These are phyloP conservation scores for Pseudomyrmex sp. DNA, from an alignment of 1,140 invertebrate species.

Conservation along the genomic window DNA sequence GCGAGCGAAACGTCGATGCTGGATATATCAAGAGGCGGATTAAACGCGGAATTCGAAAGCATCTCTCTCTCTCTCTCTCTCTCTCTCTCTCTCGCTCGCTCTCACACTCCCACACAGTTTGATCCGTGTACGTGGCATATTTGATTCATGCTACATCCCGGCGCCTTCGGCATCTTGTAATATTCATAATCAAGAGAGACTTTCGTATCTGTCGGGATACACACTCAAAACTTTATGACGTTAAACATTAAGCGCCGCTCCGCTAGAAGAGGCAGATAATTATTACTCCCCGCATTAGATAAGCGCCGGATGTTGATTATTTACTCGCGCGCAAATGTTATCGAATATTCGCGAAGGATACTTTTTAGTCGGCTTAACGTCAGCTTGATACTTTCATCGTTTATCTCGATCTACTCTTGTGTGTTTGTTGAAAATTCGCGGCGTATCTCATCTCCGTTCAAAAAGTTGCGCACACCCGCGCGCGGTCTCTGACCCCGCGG, in stretches of 20 bases:
- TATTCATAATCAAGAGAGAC: slow-evolving; percentile 20
- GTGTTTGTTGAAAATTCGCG: background rate
- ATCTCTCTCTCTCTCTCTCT: too few species aligned
- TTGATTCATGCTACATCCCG: slow-evolving; percentile 37
- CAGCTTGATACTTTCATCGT: background rate
- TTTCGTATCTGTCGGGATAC: background rate
- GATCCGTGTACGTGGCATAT: slow-evolving; percentile 10
- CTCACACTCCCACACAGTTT: background rate
- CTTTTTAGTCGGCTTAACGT: background rate
- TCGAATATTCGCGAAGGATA: background rate
- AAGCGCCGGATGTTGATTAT: too few species aligned
- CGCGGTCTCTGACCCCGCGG: too few species aligned
- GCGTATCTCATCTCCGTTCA: too few species aligned
- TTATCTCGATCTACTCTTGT: background rate
- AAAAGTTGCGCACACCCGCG: too few species aligned
- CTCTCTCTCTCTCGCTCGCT: too few species aligned
- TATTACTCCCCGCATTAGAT: background rate
- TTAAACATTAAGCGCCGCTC: slow-evolving; percentile 11
- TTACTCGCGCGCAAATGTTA: background rate
- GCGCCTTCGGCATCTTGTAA: slow-evolving; percentile 11
- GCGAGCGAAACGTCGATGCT: slow-evolving; percentile 26
- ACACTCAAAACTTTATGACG: background rate
- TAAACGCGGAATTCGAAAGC: slow-evolving; percentile 13
- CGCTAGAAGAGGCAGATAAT: background rate
- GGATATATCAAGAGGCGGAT: slow-evolving; percentile 27